Evolutionary conservation across 2,888 invertebrate species (phyloP), one percentile per base, ranked within the genome.

Genomic region (Galerucella calmariensis): DNA sequence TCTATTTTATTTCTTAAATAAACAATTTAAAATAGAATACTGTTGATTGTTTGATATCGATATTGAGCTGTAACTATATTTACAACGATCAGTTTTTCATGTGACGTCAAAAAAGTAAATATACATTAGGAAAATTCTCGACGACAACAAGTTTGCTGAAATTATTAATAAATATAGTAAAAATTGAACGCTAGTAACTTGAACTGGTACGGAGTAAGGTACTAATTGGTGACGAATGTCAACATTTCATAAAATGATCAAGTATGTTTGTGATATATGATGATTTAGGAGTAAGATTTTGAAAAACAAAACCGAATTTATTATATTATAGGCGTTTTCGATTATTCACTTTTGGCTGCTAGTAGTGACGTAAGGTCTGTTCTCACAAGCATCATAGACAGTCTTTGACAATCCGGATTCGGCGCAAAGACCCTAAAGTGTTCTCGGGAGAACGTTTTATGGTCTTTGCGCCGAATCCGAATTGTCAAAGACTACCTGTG

Each of bases 141-240:
- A 16, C 53, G 53, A 12, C 53, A 53, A 53, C 20, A 53, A 48
- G 20, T 56, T 56, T 68, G 56, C 58, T 68, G 58, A 68, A 68
- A 58, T 56, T 27, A 68, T 44, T 51, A 68, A 68, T 68, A 56
- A 68, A 24, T 58, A 3, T 14, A 14, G 62, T 35, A 41, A 62
- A n/a, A 41, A 12, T 12, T 65, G 6, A 48, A 41, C 14, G 35
- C 14, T 20, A 44, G 41, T 41, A 46, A 44, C 46, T 9, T 10
- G 16, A 41, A 41, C 2, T 67, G 35, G 27, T 67, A 27, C 14
- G 24, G 11, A 2, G 24, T 53, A 62, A 62, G 9, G 62, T 62
- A 62, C 59, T 62, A 69, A 69, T 69, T 69, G 16, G 27, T 69
- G 58, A 68, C 24, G 68, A 68, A 41, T 68, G 16, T 58, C 14